These are phyloP conservation scores for Melanotaenia parkinsoni DNA, from an alignment of 2,797 vertebrate genomes.

Conservation along the genomic window DNA sequence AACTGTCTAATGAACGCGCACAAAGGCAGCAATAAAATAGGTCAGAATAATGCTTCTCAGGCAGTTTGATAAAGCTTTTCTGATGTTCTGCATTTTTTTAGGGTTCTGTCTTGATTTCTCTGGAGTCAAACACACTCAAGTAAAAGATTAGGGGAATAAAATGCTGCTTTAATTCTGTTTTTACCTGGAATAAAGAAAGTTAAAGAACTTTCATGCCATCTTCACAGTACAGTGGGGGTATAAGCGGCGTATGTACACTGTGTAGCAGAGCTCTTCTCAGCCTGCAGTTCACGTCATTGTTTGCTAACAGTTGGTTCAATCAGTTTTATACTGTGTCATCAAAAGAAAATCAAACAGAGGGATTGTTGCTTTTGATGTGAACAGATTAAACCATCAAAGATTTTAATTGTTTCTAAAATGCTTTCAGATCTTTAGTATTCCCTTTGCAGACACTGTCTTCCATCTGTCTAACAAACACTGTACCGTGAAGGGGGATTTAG, in stretches of 20 bases:
- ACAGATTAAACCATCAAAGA: slow-evolving; percentile 84
- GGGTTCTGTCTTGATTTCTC: slow-evolving; percentile 54
- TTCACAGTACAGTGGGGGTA: background rate
- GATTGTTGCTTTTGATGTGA: slow-evolving; percentile 82
- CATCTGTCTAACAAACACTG: slow-evolving; percentile 73
- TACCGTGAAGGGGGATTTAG: slow-evolving; percentile 39
- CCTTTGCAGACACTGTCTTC: slow-evolving; percentile 74
- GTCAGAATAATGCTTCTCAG: slow-evolving; percentile 71
- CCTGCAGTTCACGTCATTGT: slow-evolving; percentile 43
- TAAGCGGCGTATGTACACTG: background rate
- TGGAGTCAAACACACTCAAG: slow-evolving; percentile 68
- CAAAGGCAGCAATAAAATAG: slow-evolving; percentile 66
- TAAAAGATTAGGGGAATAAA: slow-evolving; percentile 48
- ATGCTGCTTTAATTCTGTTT: slow-evolving; percentile 7
- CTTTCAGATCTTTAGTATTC: slow-evolving; percentile 81
- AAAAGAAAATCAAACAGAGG: slow-evolving; percentile 81
- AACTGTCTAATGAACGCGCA: slow-evolving; percentile 75
- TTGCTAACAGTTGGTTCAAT: slow-evolving; percentile 65
- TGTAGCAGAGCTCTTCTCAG: slow-evolving; percentile 15
- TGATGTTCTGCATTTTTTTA: slow-evolving; percentile 55
- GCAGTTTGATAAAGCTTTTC: slow-evolving; percentile 70
- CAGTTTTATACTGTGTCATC: slow-evolving; percentile 72
- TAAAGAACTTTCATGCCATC: background rate
- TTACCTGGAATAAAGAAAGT: background rate
- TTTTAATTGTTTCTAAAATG: slow-evolving; percentile 85